These are phyloP conservation scores for Paedocypris micromegethes DNA, from an alignment of 2,797 vertebrate species.

Conservation along the genomic window DNA sequence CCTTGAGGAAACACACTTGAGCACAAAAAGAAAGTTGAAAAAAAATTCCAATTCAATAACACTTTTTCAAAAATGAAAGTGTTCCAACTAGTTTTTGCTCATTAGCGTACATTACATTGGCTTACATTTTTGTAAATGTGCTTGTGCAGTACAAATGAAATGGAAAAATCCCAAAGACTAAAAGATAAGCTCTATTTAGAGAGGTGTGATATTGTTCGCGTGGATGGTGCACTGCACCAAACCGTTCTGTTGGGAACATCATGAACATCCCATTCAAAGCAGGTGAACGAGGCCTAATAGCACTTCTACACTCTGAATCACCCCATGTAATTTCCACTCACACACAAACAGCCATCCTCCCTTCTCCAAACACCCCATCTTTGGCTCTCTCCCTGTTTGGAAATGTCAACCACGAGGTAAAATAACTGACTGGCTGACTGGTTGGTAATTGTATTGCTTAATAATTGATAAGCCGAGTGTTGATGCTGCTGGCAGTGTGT, in stretches of 20 bases:
- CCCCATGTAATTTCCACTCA: constrained; percentile 42
- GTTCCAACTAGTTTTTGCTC: too few relatives aligned
- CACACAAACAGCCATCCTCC: constrained; percentile 28
- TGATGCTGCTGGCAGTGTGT: constrained; percentile 26
- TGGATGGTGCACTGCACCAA: constrained; percentile 28
- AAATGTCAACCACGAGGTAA: constrained; percentile 55
- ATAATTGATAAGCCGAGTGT: constrained; percentile 53
- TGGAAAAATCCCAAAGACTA: constrained; percentile 21
- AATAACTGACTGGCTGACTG: constrained; percentile 52
- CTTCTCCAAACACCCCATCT: constrained; percentile 28
- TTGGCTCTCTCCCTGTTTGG: constrained; percentile 45
- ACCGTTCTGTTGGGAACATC: constrained; percentile 18
- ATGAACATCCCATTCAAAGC: constrained; percentile 35
- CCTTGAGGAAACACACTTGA: too few relatives aligned
- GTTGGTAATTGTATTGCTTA: constrained; percentile 57
- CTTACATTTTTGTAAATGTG: constrained; percentile 15
- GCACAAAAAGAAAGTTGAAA: too few relatives aligned
- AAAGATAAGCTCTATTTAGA: constrained; percentile 10
- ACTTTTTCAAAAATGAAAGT: too few relatives aligned
- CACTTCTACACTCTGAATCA: constrained; percentile 38
- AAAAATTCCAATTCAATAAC: too few relatives aligned
- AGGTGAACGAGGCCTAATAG: constrained; percentile 38
- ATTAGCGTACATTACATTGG: too few relatives aligned
- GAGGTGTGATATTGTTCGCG: constrained; percentile 12
- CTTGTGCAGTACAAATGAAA: constrained; percentile 10